These are phyloP conservation scores for Geophilus truncorum DNA, from an alignment of 2,888 invertebrate species.

Conservation along the genomic window DNA sequence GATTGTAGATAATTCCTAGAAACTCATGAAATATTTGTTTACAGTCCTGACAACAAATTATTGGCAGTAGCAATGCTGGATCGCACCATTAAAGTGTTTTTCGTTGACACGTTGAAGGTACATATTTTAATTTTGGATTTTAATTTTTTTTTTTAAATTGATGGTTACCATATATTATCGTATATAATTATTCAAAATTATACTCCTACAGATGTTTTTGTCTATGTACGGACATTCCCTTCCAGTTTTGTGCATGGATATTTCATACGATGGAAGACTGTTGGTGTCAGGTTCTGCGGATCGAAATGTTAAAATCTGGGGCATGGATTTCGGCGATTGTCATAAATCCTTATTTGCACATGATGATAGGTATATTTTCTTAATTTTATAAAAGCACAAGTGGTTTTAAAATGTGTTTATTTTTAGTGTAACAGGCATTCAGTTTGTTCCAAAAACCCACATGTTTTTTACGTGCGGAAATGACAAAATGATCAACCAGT, in stretches of 20 bases:
- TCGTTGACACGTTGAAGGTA: constrained; percentile 88
- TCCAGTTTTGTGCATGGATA: constrained; percentile 88
- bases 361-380: constrained; percentile 59
- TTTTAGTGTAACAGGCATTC: constrained; percentile 72
- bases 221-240: constrained; percentile 94
- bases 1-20: neutral
- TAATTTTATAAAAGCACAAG: neutral
- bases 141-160: constrained; percentile 12
- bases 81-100: constrained; percentile 91
- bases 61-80: constrained; percentile 86
- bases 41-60: constrained; percentile 75
- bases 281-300: constrained; percentile 94
- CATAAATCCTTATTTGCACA: constrained; percentile 93
- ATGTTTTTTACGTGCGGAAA: constrained; percentile 89
- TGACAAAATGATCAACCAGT: constrained; percentile 91
- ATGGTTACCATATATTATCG: too few species aligned
- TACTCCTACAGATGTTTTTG: constrained; percentile 68
- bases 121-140: constrained; percentile 35
- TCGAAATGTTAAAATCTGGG: constrained; percentile 95
- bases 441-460: constrained; percentile 86
- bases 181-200: neutral
- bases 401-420: neutral
- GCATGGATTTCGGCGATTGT: constrained; percentile 97
- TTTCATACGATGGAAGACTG: constrained; percentile 77
- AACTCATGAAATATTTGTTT: neutral